Evolutionary conservation across 1,140 invertebrate genomes (phyloP), one percentile per base, ranked within the genome.

Genomic region (Octopus bimaculoides): DNA sequence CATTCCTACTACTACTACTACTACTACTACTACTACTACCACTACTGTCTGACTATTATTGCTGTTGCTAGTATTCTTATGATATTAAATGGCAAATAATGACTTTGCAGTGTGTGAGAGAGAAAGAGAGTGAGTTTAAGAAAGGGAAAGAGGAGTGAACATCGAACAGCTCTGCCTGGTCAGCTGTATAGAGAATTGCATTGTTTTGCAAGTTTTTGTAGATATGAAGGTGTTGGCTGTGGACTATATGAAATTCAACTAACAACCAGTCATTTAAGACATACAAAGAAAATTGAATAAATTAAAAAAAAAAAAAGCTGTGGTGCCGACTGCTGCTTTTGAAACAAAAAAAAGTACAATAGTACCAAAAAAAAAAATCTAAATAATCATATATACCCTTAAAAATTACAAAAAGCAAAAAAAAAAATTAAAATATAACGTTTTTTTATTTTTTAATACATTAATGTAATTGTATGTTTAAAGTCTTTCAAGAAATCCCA

Each of bases 401-500:
- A 71, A 71, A 12, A 17, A 12, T 61, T 61, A 61, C 56, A 20
- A 71, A 71, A 20, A n/a, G 7, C 4, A 71, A 17, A 4, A 71
- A 71, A n/a, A 71, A 14, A 71, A 71, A 14, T n/a, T 20, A 71
- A 71, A 71, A 20, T n/a, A 71, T 71, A 71, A 71, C 66, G 17
- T 71, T 71, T 71, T 71, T 71, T 71, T 71, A 71, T 71, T 71
- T 71, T 41, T 71, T 71, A 71, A 71, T 71, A 71, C 26, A 71
- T 71, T 20, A 41, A n/a, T 71, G 66, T 71, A 71, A 71, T 71
- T 71, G 66, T 71, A 71, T 71, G 66, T 71, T 41, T 71, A 71
- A 71, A 71, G 66, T 71, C 66, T 71, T 71, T 71, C 66, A 61
- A 61, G 17, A 61, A 61, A 61, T 12, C 17, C 56, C 17, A 61